These are phyloP conservation scores for Myotis vivesi DNA, from an alignment of 2,797 vertebrate genomes.

Conservation along the genomic window DNA sequence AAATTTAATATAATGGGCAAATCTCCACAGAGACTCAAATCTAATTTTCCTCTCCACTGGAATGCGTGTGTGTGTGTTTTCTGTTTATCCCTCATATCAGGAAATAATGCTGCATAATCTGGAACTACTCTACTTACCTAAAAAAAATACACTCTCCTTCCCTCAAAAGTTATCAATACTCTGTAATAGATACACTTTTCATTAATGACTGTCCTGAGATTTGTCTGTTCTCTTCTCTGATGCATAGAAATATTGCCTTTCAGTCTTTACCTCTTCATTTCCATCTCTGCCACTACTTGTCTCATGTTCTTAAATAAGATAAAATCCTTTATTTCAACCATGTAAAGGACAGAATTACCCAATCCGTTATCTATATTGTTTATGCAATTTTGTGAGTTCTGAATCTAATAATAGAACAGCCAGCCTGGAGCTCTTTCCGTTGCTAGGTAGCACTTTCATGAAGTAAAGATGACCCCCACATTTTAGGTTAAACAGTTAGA, in stretches of 20 bases:
- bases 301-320: not conserved
- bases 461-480: not conserved
- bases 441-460: not conserved
- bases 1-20: not conserved
- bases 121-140: not conserved
- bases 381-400: not conserved
- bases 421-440: not conserved
- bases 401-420: not conserved
- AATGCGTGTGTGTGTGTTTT: not conserved
- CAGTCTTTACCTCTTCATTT: not conserved
- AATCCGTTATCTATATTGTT: not conserved
- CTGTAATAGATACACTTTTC: not conserved
- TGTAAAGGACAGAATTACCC: not conserved
- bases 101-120: not conserved
- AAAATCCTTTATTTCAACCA: slow-evolving; percentile 6
- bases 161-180: not conserved
- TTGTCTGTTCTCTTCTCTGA: not conserved
- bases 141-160: not conserved
- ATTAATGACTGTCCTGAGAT: not conserved
- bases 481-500: slow-evolving; percentile 1
- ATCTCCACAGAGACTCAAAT: not conserved
- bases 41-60: not conserved
- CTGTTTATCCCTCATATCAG: not conserved
- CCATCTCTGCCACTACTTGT: not conserved
- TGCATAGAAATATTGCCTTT: not conserved